A percentile compares a stretch with the other conserved stretches of the same genome.
Conservation (phyloP, 2,888 invertebrate genomes). For the Pristionchus japonicus region DNA sequence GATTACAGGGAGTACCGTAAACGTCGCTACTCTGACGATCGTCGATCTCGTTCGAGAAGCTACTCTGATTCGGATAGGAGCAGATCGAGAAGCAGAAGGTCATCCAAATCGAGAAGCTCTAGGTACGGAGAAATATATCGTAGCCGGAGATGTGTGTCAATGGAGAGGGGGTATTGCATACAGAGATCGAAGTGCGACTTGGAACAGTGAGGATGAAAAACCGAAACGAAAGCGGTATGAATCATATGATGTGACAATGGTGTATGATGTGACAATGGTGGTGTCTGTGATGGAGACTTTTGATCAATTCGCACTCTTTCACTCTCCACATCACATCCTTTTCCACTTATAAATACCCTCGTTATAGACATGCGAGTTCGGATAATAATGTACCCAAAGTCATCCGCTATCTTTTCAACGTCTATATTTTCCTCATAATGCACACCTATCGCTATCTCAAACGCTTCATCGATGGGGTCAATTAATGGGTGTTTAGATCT, state of each 20-base stretch:
- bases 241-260: too few relatives aligned
- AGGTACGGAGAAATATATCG: slow-evolving; percentile 15
- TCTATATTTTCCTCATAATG: too few relatives aligned
- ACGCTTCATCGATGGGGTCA: too few relatives aligned
- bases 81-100: slow-evolving; percentile 38
- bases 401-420: neutral
- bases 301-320: neutral
- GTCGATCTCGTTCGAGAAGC: slow-evolving; percentile 36
- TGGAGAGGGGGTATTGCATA: slow-evolving; percentile 5
- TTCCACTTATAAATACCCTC: neutral
- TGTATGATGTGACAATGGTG: neutral
- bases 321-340: neutral
- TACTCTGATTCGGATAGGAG: slow-evolving; percentile 27
- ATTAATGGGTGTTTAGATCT: slow-evolving; percentile 32
- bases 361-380: neutral
- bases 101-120: slow-evolving; percentile 31
- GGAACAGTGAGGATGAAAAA: slow-evolving; percentile 44
- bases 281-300: slow-evolving; percentile 6
- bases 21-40: slow-evolving; percentile 38
- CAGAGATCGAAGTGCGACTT: slow-evolving; percentile 27
- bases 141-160: neutral
- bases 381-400: neutral
- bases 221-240: slow-evolving; percentile 7
- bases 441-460: too few relatives aligned
- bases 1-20: slow-evolving; percentile 5